These are phyloP conservation scores for Dicaeum eximium DNA, from an alignment of 2,113 vertebrate genomes.

Conservation along the genomic window DNA sequence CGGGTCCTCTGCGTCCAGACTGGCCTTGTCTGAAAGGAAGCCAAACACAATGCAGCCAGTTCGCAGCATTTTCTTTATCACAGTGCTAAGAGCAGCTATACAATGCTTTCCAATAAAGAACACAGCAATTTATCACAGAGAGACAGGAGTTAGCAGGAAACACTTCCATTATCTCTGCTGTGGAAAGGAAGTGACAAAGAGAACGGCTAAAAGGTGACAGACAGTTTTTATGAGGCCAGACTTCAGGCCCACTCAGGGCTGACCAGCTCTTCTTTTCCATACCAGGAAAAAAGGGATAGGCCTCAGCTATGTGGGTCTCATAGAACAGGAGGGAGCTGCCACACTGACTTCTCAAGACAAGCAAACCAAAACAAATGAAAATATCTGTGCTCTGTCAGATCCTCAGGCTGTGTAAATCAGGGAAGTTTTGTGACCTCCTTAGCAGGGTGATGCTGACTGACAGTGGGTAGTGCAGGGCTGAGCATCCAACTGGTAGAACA, in stretches of 20 bases:
- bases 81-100: neutral
- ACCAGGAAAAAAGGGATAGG: neutral
- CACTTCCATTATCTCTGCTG: constrained; percentile 17
- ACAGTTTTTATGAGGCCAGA: neutral
- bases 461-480: rapidly evolving
- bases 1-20: neutral
- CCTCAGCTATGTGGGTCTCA: neutral
- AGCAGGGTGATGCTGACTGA: neutral
- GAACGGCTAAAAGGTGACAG: neutral
- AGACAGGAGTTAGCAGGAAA: constrained; percentile 42
- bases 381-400: neutral
- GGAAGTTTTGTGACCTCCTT: neutral
- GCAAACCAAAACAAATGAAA: neutral
- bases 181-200: constrained; percentile 10
- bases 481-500: neutral
- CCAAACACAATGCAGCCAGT: constrained; percentile 27
- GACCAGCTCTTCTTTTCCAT: neutral
- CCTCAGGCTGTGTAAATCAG: neutral
- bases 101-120: constrained; percentile 19
- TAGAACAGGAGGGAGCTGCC: neutral
- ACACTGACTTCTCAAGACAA: neutral
- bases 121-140: constrained; percentile 13
- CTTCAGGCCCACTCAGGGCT: neutral
- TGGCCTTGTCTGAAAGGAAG: constrained; percentile 31
- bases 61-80: constrained; percentile 9